A percentile compares a stretch with the other conserved stretches of the same genome.
Evolutionary conservation across 2,113 vertebrate species (phyloP).

Genomic region (Amia ocellicauda): DNA sequence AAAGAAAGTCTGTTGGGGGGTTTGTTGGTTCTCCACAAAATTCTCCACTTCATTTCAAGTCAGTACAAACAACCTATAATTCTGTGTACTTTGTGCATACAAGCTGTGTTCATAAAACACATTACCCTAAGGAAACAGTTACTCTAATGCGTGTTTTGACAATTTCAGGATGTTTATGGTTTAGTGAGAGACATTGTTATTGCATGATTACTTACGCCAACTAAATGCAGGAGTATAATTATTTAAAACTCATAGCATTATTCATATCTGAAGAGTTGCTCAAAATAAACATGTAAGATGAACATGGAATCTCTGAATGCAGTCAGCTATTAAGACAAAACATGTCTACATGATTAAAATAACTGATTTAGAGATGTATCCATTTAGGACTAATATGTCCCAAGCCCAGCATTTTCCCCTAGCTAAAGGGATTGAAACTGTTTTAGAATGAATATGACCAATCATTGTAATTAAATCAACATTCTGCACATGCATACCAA

Average conservation of each 20-base stretch:
- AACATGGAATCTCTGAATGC: background rate
- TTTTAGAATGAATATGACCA: background rate
- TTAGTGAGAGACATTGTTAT: no score
- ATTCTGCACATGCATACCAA: background rate
- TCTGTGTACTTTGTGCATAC: no score
- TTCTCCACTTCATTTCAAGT: no score
- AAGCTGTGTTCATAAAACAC: no score
- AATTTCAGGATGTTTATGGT: no score
- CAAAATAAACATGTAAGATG: background rate
- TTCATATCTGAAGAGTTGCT: background rate
- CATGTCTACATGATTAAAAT: background rate
- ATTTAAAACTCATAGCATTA: background rate
- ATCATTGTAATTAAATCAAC: background rate
- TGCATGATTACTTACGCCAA: no score
- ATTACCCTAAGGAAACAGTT: no score
- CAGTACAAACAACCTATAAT: no score
- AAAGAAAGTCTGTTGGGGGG: no score
- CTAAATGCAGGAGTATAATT: no score
- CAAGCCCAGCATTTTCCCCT: background rate
- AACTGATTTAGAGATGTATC: background rate
- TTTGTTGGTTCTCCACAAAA: no score
- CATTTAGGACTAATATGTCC: background rate
- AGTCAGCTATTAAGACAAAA: background rate
- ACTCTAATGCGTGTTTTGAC: no score
- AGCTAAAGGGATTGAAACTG: background rate